Evolutionary conservation across 2,888 invertebrate species (phyloP).

Genomic region (Neoascia interrupta): DNA sequence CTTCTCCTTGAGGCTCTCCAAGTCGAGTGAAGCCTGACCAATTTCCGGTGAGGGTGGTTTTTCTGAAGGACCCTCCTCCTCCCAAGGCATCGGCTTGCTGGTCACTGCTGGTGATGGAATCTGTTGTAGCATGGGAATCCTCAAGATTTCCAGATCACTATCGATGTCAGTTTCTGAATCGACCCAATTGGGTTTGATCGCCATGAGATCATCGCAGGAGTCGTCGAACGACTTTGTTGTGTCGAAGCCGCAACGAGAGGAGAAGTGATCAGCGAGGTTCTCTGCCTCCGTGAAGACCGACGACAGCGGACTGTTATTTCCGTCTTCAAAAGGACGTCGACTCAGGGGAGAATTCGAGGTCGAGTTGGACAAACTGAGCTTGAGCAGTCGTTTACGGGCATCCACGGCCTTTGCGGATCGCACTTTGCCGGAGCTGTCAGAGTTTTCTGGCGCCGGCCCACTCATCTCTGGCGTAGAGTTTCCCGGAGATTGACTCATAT

Average conservation of each 20-base stretch:
- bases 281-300: slow-evolving; percentile 68
- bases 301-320: slow-evolving; percentile 54
- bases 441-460: slow-evolving; percentile 46
- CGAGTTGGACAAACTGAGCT: slow-evolving; percentile 72
- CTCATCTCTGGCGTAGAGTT: slow-evolving; percentile 63
- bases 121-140: slow-evolving; percentile 72
- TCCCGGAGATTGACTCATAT: slow-evolving; percentile 37
- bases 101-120: slow-evolving; percentile 62
- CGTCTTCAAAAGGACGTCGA: slow-evolving; percentile 32
- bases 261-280: slow-evolving; percentile 67
- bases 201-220: slow-evolving; percentile 72
- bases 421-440: slow-evolving; percentile 82
- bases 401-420: slow-evolving; percentile 71
- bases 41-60: background rate
- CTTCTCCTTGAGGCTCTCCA: slow-evolving; percentile 58
- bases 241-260: slow-evolving; percentile 53
- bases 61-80: background rate
- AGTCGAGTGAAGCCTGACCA: slow-evolving; percentile 32
- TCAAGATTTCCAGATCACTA: slow-evolving; percentile 73
- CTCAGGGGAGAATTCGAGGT: slow-evolving; percentile 70
- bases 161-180: slow-evolving; percentile 73
- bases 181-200: slow-evolving; percentile 65
- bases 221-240: slow-evolving; percentile 71
- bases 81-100: slow-evolving; percentile 7
- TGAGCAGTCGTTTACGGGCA: slow-evolving; percentile 71